phyloP scores from a whole-genome alignment of 2,888 invertebrate species.

The Sipha maydis region DNA sequence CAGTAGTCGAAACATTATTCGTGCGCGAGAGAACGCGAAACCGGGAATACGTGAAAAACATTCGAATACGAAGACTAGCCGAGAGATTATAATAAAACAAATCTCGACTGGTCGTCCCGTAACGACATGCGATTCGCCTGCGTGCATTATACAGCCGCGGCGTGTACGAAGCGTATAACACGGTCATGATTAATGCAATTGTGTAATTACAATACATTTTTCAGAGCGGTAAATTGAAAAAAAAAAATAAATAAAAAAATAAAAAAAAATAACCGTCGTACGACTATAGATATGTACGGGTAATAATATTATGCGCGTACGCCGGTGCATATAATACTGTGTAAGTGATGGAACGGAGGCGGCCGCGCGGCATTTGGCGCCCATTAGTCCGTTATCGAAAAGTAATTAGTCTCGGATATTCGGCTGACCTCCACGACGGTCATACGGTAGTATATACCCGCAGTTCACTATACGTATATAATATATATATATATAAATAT shows the following conservation, averaged over 20 bases:
- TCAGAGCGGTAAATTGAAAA: slow-evolving; percentile 37
- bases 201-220: slow-evolving; percentile 28
- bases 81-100: not conserved
- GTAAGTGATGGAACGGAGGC: not conserved
- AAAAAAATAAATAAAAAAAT: not conserved
- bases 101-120: not conserved
- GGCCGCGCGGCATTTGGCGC: slow-evolving; percentile 39
- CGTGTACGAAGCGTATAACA: not conserved
- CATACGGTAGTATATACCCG: not conserved
- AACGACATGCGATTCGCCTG: too few relatives aligned
- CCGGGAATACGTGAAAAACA: too few relatives aligned
- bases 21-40: too few relatives aligned
- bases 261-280: not conserved
- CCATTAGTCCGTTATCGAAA: slow-evolving; percentile 56
- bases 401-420: slow-evolving; percentile 48
- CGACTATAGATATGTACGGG: not conserved
- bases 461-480: too few relatives aligned
- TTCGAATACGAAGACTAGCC: not conserved
- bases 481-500: not conserved
- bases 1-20: too few relatives aligned
- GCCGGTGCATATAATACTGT: too few relatives aligned
- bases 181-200: slow-evolving; percentile 42
- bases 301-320: not conserved
- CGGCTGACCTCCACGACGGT: slow-evolving; percentile 44
- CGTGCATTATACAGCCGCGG: too few relatives aligned